Base-by-base conservation (phyloP, 2,797 vertebrate genomes). In the Schizopygopsis pylzovi region DNA sequence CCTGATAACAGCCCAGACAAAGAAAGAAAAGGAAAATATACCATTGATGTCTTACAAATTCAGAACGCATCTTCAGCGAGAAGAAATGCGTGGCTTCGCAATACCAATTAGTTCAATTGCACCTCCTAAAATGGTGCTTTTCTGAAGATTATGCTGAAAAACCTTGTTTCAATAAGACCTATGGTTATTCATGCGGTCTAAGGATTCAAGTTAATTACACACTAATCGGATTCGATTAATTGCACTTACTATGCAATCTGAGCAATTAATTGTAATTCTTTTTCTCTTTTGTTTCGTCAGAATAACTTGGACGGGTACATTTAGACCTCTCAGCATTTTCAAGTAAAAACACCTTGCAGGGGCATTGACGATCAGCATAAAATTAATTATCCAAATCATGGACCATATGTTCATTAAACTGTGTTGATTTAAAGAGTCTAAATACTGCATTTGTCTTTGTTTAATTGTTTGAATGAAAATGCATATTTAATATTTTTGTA, bases 161-260 rank as follows among this genome's bases (percentile, higher is more conserved):
- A 39, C 67, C 18, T 7, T 16, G 65, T 78, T 70, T 12, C 39
- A 25, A 54, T 47, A 25, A 59, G 41, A 82, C 41, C 81, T 82
- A 25, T 79, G 68, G 56, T 83, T 81, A 87, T 85, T 88, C 68
- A 84, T 84, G 25, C 37, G 3, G 75, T 22, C 39, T 79, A 56
- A 33, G 47, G 10, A 77, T 72, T 84, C 43, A 54, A 63, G 68
- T 61, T 85, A 56, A 78, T 78, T 56, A 78, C 7, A 3, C n/a
- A 72, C 39, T 82, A 87, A 90, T 88, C 52, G 45, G 72, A 75
- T 91, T 4, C 83, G 88, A 87, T 76, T 73, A 76, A 90, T 88
- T 81, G 71, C 77, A 63, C 77, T 88, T 81, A 73, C 52, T 59
- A 70, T 70, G 72, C 76, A 67, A 86, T 88, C 37, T 82, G 56